Evolutionary conservation across 2,888 invertebrate species (phyloP).

Genomic region (Tachina grossa): DNA sequence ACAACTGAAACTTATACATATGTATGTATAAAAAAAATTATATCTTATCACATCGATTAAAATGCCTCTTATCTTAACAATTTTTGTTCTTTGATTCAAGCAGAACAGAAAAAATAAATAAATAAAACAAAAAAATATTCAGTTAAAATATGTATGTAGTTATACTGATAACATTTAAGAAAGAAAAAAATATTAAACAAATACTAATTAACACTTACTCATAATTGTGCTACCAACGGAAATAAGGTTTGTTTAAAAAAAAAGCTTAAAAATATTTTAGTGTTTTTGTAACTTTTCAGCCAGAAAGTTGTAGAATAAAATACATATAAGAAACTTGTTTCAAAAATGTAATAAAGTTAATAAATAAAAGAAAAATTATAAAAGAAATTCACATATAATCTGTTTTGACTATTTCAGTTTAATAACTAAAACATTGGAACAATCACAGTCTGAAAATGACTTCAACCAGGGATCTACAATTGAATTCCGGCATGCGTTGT

Average conservation of each 20-base stretch:
- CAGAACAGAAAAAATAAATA: background rate
- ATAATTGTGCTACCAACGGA: slow-evolving; percentile 30
- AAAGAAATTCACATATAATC: background rate
- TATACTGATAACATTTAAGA: slow-evolving; percentile 48
- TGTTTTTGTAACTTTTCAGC: slow-evolving; percentile 65
- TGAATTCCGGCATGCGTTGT: slow-evolving; percentile 88
- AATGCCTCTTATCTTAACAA: slow-evolving; percentile 56
- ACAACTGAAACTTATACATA: slow-evolving; percentile 10
- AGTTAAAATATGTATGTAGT: slow-evolving; percentile 47
- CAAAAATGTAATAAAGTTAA: background rate
- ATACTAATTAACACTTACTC: slow-evolving; percentile 56
- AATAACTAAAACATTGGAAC: slow-evolving; percentile 4
- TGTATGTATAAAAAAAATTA: background rate
- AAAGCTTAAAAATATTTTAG: slow-evolving; percentile 67
- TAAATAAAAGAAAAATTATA: background rate
- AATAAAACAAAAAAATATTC: slow-evolving; percentile 11
- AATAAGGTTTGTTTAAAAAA: slow-evolving; percentile 57
- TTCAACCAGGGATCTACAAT: slow-evolving; percentile 78
- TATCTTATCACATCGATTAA: slow-evolving; percentile 66
- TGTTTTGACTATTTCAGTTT: slow-evolving; percentile 36
- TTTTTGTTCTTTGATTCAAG: slow-evolving; percentile 6
- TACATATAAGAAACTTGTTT: slow-evolving; percentile 35
- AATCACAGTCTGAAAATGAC: slow-evolving; percentile 68
- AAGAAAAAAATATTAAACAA: slow-evolving; percentile 38
- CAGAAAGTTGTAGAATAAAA: slow-evolving; percentile 59